A percentile compares a stretch with the other conserved stretches of the same genome.
phyloP scores from a whole-genome alignment of 2,888 invertebrate species.

The Cryptophagus acutangulus region DNA sequence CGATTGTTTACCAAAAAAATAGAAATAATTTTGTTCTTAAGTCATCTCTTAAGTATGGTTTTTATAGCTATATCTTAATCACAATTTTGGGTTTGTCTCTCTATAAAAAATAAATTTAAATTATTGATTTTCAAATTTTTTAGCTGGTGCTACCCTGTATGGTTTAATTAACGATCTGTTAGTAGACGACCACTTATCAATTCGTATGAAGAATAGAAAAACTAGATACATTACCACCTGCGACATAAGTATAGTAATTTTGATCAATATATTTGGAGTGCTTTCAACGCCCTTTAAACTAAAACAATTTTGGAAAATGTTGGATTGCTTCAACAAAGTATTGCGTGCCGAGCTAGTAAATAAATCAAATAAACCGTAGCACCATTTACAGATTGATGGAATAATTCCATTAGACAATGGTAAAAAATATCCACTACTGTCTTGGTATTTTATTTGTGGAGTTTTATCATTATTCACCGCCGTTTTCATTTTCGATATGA shows the following conservation, averaged over 20 bases:
- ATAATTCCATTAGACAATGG: slow-evolving; percentile 21
- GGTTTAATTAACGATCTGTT: slow-evolving; percentile 25
- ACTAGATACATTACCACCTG: slow-evolving; percentile 28
- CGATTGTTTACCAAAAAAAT: slow-evolving; percentile 23
- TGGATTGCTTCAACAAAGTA: slow-evolving; percentile 25
- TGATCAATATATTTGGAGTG: slow-evolving; percentile 25
- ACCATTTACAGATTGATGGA: slow-evolving; percentile 23
- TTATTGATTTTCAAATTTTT: background rate
- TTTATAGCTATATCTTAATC: slow-evolving; percentile 29
- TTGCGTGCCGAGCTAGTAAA: background rate
- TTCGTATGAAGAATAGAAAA: slow-evolving; percentile 27
- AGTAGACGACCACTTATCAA: slow-evolving; percentile 27
- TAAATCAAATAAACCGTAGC: no score
- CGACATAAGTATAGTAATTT: slow-evolving; percentile 29
- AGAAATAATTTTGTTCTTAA: slow-evolving; percentile 24
- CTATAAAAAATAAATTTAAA: slow-evolving; percentile 11
- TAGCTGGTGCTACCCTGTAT: slow-evolving; percentile 21
- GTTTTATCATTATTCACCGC: slow-evolving; percentile 11
- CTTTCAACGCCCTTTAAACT: slow-evolving; percentile 26
- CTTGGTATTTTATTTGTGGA: slow-evolving; percentile 18
- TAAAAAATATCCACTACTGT: slow-evolving; percentile 16
- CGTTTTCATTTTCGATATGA: slow-evolving; percentile 24
- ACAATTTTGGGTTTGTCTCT: slow-evolving; percentile 25
- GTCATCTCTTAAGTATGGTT: slow-evolving; percentile 21
- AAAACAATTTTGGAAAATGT: slow-evolving; percentile 25